phyloP scores from a whole-genome alignment of 2,888 invertebrate species.

The Anodontia alba region DNA sequence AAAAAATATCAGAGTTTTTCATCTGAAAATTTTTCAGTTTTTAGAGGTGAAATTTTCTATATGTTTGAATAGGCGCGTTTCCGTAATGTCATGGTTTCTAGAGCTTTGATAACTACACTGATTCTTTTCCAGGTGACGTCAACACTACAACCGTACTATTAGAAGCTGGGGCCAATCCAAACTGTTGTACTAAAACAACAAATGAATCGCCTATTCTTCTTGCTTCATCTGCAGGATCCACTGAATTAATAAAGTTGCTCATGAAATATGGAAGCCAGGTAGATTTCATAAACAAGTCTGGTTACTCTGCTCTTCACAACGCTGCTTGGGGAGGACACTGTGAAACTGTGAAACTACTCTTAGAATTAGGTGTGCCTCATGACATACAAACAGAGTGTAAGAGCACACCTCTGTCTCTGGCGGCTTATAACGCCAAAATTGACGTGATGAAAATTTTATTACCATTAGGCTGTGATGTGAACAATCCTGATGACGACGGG shows the following conservation, averaged over 20 bases:
- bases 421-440: constrained; percentile 69
- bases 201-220: constrained; percentile 63
- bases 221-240: constrained; percentile 61
- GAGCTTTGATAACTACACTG: no score
- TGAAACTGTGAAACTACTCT: constrained; percentile 63
- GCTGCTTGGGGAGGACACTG: constrained; percentile 76
- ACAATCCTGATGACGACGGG: constrained; percentile 74
- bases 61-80: no score
- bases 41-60: no score
- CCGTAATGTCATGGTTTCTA: no score
- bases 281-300: constrained; percentile 52
- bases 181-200: constrained; percentile 39
- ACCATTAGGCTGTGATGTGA: constrained; percentile 69
- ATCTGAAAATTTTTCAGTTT: no score
- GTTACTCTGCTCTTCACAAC: constrained; percentile 74
- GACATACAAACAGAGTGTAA: constrained; percentile 67
- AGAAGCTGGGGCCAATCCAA: constrained; percentile 62
- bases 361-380: constrained; percentile 50
- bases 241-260: constrained; percentile 57
- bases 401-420: constrained; percentile 75
- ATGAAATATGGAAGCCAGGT: constrained; percentile 66
- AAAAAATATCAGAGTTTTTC: no score
- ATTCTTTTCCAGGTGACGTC: constrained; percentile 49
- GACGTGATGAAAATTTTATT: constrained; percentile 62
- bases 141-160: constrained; percentile 46